Base-by-base conservation (phyloP, 2,888 invertebrate genomes). In the Megastigmus dorsalis region DNA sequence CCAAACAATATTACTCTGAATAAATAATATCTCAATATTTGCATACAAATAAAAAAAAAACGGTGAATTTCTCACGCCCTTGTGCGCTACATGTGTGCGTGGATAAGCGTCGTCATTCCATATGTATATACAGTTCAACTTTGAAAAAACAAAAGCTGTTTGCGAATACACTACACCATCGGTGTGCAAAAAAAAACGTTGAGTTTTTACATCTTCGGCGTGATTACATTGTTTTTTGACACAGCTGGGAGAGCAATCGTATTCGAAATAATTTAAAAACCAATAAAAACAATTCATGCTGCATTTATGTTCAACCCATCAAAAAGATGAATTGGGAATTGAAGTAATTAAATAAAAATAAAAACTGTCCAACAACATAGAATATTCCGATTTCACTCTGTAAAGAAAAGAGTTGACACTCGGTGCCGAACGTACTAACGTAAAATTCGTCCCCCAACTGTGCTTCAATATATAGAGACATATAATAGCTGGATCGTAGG, bases 181-280 rank as follows among this genome's bases (percentile, higher is more conserved):
- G 23, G 48, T 48, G 48, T n/a, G n/a, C n/a, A n/a, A 48, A 30
- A 52, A 52, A n/a, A 52, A 10, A 13, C 15, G n/a, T 52, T 52
- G 15, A 20, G 4, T 52, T 52, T 52, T 2, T 15, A 28, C 30
- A 28, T 52, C 15, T 10, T 52, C 15, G 5, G 23, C 15, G 5
- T 45, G 15, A 45, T 4, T 50, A 30, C 13, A n/a, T n/a, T n/a
- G n/a, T n/a, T n/a, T n/a, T n/a, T n/a, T n/a, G n/a, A n/a, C n/a
- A n/a, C n/a, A n/a, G n/a, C n/a, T n/a, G n/a, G n/a, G n/a, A n/a
- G n/a, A n/a, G n/a, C n/a, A n/a, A n/a, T n/a, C n/a, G 26, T 15
- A 52, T n/a, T 52, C 30, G 28, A 30, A 52, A 13, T 28, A 52
- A 13, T 52, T 15, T 15, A 45, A n/a, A 15, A 18, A n/a, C n/a